These are phyloP conservation scores for Cheilosia vernalis DNA, from an alignment of 2,888 invertebrate genomes.

Conservation along the genomic window DNA sequence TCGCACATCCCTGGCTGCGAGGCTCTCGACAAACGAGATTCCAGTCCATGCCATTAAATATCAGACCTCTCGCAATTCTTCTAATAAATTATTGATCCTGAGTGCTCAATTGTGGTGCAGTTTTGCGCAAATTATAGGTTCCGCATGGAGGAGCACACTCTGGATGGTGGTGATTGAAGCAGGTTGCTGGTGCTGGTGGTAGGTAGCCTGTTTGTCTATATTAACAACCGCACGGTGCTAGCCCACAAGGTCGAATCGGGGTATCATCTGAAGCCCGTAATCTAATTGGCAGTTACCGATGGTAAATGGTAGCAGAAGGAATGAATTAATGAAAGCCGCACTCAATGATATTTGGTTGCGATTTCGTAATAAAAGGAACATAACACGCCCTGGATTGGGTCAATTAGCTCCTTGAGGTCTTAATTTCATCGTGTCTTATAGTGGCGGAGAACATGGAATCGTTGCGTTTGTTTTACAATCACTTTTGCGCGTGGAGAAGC, in stretches of 20 bases:
- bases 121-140: constrained; percentile 64
- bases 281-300: constrained; percentile 41
- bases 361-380: constrained; percentile 50
- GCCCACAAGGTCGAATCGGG: constrained; percentile 53
- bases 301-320: constrained; percentile 33
- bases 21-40: constrained; percentile 50
- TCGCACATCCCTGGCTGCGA: constrained; percentile 22
- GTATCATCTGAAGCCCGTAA: constrained; percentile 12
- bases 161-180: constrained; percentile 5
- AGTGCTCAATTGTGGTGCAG: constrained; percentile 67
- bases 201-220: not conserved
- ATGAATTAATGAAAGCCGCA: constrained; percentile 66
- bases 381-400: not conserved
- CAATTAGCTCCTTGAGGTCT: constrained; percentile 60
- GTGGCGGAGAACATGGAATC: constrained; percentile 12
- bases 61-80: constrained; percentile 26
- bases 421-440: constrained; percentile 27
- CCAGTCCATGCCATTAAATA: constrained; percentile 29
- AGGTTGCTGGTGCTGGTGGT: not conserved
- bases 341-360: constrained; percentile 53
- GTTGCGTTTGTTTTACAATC: constrained; percentile 4
- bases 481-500: constrained; percentile 23
- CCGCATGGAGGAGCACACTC: not conserved
- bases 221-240: constrained; percentile 9
- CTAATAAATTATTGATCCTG: constrained; percentile 65